Percentiles rank a stretch among this genome's conserved stretches.
Evolutionary conservation across 64 coral and sea anemone species (phyloP).

Genomic region (Trachythela sp.): DNA sequence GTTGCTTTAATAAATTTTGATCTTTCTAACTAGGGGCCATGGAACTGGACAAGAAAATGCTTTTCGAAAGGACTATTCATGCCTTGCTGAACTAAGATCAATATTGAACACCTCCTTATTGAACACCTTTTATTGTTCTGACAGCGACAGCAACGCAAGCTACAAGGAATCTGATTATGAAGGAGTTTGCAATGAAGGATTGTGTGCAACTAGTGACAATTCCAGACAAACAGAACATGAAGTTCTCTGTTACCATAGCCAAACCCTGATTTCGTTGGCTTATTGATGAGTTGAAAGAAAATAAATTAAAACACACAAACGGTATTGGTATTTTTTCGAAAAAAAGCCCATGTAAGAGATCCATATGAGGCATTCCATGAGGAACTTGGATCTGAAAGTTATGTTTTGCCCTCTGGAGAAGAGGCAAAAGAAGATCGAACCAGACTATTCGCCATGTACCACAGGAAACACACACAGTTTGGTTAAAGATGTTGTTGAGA

Average conservation of each 20-base stretch:
- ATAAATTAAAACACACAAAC: constrained; percentile 19
- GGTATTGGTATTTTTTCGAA: constrained; percentile 57
- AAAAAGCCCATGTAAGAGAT: constrained; percentile 53
- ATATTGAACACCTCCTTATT: constrained; percentile 24
- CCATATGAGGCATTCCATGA: constrained; percentile 50
- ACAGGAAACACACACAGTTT: constrained; percentile 53
- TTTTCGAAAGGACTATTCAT: constrained; percentile 56
- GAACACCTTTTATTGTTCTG: constrained; percentile 41
- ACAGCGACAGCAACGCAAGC: constrained; percentile 61
- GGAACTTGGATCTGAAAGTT: constrained; percentile 30
- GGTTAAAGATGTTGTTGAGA: constrained; percentile 52
- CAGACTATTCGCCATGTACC: constrained; percentile 65
- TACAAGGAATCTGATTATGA: constrained; percentile 27
- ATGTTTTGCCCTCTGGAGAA: constrained; percentile 1
- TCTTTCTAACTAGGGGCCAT: neutral
- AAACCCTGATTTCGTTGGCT: constrained; percentile 33
- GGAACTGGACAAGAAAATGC: constrained; percentile 27
- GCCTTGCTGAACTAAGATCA: constrained; percentile 49
- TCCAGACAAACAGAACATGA: constrained; percentile 50
- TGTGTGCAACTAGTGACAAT: constrained; percentile 43
- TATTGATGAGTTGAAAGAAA: constrained; percentile 34
- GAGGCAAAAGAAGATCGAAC: constrained; percentile 48
- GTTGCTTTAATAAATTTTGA: too few species aligned
- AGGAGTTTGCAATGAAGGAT: constrained; percentile 44
- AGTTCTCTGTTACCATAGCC: constrained; percentile 28